These are phyloP conservation scores for Vidua chalybeata DNA, from an alignment of 2,113 vertebrate genomes.

Conservation along the genomic window DNA sequence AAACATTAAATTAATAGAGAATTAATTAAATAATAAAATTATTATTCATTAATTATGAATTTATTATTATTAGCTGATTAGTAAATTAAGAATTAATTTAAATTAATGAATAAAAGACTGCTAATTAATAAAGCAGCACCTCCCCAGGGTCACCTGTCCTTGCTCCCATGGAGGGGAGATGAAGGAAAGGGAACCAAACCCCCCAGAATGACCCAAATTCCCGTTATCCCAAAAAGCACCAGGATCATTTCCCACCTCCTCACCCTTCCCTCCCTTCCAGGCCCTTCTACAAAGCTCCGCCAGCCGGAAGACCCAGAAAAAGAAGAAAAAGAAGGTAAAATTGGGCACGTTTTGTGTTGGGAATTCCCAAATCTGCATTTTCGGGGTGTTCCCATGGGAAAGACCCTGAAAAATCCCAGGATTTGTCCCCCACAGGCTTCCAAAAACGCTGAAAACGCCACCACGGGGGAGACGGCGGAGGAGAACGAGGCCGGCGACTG, in stretches of 20 bases:
- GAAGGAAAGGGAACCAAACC: not conserved
- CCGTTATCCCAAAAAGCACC: not conserved
- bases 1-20: no score
- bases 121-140: no score
- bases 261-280: slow-evolving; percentile 59
- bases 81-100: not conserved
- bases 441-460: slow-evolving; percentile 90
- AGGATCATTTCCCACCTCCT: not conserved
- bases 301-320: slow-evolving; percentile 97
- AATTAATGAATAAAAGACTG: rapidly evolving
- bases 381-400: rapidly evolving
- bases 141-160: not conserved
- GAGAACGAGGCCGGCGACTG: slow-evolving; percentile 92
- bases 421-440: slow-evolving; percentile 79
- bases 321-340: slow-evolving; percentile 98
- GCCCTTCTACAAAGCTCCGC: slow-evolving; percentile 94
- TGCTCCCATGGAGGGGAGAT: not conserved
- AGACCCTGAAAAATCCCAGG: rapidly evolving
- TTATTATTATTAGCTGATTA: no score
- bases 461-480: slow-evolving; percentile 84
- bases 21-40: no score
- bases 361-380: rapidly evolving
- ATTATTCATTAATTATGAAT: no score
- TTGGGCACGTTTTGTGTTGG: rapidly evolving
- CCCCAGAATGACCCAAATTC: not conserved